Conservation (phyloP, 1,140 invertebrate species). For the Tetramorium parvispinum region DNA sequence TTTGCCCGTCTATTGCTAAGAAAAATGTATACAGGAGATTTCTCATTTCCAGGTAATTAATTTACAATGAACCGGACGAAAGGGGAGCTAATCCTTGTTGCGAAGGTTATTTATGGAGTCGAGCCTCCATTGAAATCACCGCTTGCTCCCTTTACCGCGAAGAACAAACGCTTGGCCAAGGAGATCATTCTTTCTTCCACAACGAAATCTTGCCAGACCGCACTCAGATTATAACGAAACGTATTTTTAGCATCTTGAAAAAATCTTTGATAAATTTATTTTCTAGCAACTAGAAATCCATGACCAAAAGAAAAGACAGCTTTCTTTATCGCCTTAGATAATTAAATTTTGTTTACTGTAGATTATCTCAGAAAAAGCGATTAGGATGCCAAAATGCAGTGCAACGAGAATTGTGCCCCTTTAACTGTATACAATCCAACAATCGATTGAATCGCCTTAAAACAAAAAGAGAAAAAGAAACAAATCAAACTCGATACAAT, state of each 20-base stretch:
- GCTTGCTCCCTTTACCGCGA: conserved; percentile 60
- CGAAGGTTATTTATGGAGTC: conserved; percentile 81
- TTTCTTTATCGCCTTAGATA: neutral
- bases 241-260: conserved; percentile 6
- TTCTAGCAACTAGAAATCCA: neutral
- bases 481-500: conserved; percentile 24
- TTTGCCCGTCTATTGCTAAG: conserved; percentile 65
- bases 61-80: conserved; percentile 85
- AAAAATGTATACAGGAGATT: conserved; percentile 84
- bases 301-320: neutral
- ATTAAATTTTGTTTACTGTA: neutral
- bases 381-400: neutral
- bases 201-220: conserved; percentile 32
- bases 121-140: conserved; percentile 72
- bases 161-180: conserved; percentile 59
- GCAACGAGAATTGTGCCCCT: neutral
- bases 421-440: neutral
- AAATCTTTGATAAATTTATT: neutral
- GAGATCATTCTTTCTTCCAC: conserved; percentile 20
- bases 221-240: conserved; percentile 19
- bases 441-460: conserved; percentile 18
- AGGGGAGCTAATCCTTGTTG: conserved; percentile 79
- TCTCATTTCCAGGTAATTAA: conserved; percentile 86
- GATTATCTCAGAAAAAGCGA: neutral
- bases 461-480: conserved; percentile 1